A percentile compares a stretch with the other conserved stretches of the same genome.
Evolutionary conservation across 2,888 invertebrate species (phyloP).

Genomic region (Tiphia femorata): DNA sequence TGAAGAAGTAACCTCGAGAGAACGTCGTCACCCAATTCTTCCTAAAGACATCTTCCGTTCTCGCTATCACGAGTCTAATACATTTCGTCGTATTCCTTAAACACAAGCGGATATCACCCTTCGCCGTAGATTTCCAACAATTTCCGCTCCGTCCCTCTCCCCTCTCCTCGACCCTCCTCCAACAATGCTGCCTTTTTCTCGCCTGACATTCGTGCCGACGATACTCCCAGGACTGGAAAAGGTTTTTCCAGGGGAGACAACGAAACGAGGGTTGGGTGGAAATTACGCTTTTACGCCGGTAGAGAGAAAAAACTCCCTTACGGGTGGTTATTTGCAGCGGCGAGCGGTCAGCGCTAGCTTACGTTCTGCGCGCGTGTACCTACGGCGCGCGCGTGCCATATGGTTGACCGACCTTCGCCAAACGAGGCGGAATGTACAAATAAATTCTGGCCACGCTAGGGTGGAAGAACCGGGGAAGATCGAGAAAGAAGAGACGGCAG

Average conservation of each 20-base stretch:
- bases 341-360: not conserved
- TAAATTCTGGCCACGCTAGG: not conserved
- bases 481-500: not conserved
- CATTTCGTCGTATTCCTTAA: too few relatives aligned
- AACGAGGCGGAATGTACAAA: slow-evolving; percentile 1
- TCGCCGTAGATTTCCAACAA: too few relatives aligned
- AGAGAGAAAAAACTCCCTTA: not conserved
- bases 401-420: slow-evolving; percentile 1
- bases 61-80: too few relatives aligned
- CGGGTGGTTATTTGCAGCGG: not conserved
- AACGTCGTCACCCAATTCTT: too few relatives aligned
- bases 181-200: not conserved
- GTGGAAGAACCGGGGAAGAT: not conserved
- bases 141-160: too few relatives aligned
- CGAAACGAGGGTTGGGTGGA: not conserved
- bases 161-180: too few relatives aligned
- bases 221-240: not conserved
- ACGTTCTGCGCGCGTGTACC: not conserved
- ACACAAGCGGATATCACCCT: too few relatives aligned
- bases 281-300: not conserved
- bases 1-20: too few relatives aligned
- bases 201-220: not conserved
- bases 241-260: too few relatives aligned
- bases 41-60: too few relatives aligned
- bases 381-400: not conserved